Percentiles rank a stretch among this genome's conserved stretches.
Conservation (phyloP, 2,797 vertebrate species). For the Takifugu rubripes region DNA sequence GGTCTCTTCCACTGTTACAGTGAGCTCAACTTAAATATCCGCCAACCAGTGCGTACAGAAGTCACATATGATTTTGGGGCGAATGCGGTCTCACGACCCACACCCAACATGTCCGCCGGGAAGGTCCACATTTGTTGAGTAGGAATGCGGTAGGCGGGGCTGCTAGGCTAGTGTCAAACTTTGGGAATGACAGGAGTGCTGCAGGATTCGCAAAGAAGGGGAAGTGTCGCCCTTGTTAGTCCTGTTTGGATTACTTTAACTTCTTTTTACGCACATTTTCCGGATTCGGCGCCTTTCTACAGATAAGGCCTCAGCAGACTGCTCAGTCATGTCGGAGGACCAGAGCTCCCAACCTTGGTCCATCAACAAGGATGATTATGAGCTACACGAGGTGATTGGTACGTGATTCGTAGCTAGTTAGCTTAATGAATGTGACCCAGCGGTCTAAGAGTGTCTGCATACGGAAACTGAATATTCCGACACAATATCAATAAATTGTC, state of each 20-base stretch:
- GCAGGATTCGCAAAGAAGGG: conserved; percentile 74
- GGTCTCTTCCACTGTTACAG: neutral
- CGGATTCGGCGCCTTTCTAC: conserved; percentile 46
- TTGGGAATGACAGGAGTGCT: conserved; percentile 85
- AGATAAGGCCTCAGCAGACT: conserved; percentile 52
- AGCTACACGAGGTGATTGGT: conserved; percentile 99
- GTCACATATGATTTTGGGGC: neutral
- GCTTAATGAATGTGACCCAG: conserved; percentile 25
- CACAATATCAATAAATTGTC: neutral
- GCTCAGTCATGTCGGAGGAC: conserved; percentile 91
- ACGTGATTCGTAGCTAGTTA: conserved; percentile 60
- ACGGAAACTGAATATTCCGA: neutral
- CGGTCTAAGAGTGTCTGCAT: conserved; percentile 12
- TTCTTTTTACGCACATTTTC: conserved; percentile 50
- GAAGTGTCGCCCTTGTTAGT: conserved; percentile 68
- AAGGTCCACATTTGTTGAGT: conserved; percentile 53
- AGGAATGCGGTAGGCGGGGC: conserved; percentile 81
- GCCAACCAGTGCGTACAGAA: neutral
- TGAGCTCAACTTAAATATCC: neutral
- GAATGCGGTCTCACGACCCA: conserved; percentile 13
- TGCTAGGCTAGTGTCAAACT: conserved; percentile 84
- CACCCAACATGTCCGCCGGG: conserved; percentile 75
- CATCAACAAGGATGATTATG: conserved; percentile 98
- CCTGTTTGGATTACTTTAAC: conserved; percentile 68
- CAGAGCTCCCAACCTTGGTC: conserved; percentile 93